phyloP scores from a whole-genome alignment of 2,797 vertebrate species.

The Paratrypauchen microcephalus region DNA sequence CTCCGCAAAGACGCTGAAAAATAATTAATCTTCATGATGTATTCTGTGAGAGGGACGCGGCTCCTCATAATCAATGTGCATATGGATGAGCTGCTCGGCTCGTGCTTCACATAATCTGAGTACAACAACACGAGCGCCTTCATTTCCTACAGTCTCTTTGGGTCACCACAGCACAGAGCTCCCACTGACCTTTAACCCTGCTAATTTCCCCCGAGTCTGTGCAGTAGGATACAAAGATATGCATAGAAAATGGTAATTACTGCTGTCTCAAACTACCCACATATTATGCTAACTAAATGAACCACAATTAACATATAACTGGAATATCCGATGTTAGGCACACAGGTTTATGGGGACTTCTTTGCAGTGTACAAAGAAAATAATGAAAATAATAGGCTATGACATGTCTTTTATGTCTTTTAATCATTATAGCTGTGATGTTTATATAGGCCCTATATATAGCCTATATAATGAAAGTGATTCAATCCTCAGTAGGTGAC shows the following conservation, averaged over 20 bases:
- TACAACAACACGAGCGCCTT: constrained; percentile 43
- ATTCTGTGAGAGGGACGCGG: constrained; percentile 58
- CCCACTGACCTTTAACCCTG: constrained; percentile 61
- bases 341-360: constrained; percentile 10
- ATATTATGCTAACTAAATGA: constrained; percentile 67
- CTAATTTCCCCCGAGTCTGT: constrained; percentile 65
- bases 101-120: constrained; percentile 63
- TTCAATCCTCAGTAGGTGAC: background rate
- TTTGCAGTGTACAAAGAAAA: constrained; percentile 32
- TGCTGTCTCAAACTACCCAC: constrained; percentile 57
- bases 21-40: constrained; percentile 68
- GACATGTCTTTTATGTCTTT: background rate
- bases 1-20: constrained; percentile 53
- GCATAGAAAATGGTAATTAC: constrained; percentile 65
- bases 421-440: constrained; percentile 3
- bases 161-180: constrained; percentile 58
- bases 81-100: constrained; percentile 63
- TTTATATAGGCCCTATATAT: background rate
- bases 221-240: constrained; percentile 13
- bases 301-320: constrained; percentile 62
- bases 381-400: constrained; percentile 15
- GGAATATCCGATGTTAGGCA: constrained; percentile 38
- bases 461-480: background rate
- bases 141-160: constrained; percentile 47
- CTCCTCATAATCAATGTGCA: constrained; percentile 64